Conservation (phyloP, 2,888 invertebrate species). For the Tachina fera region DNA sequence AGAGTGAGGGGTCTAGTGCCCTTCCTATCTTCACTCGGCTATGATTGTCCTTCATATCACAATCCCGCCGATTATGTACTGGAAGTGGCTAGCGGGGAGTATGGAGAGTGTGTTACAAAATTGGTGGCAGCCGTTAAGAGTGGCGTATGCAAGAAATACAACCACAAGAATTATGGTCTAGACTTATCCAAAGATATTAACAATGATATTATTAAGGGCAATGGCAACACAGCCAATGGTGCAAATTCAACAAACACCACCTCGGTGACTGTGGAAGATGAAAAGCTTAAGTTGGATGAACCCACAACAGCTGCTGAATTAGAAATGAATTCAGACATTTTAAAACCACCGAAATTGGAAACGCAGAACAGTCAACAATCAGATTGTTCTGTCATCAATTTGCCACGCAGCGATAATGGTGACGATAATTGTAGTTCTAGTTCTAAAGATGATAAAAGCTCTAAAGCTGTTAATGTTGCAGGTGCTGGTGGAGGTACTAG, state of each 20-base stretch:
- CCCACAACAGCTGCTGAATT: conserved; percentile 79
- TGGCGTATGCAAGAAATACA: conserved; percentile 88
- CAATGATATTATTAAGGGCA: conserved; percentile 85
- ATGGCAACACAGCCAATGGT: conserved; percentile 76
- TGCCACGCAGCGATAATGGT: conserved; percentile 71
- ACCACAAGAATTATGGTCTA: conserved; percentile 80
- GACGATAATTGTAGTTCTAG: conserved; percentile 79
- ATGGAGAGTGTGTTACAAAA: conserved; percentile 94
- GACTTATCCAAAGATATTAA: conserved; percentile 80
- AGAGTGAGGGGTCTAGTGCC: conserved; percentile 92
- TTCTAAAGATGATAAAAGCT: conserved; percentile 82
- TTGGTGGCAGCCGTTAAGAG: conserved; percentile 92
- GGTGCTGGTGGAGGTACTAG: conserved; percentile 83
- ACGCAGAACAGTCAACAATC: conserved; percentile 80
- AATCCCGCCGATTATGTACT: conserved; percentile 99
- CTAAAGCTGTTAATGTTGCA: conserved; percentile 78
- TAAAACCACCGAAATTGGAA: conserved; percentile 83
- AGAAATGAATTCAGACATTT: conserved; percentile 79
- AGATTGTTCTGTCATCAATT: conserved; percentile 79
- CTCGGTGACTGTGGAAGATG: conserved; percentile 83
- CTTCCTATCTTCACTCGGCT: conserved; percentile 92
- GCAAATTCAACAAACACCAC: conserved; percentile 81
- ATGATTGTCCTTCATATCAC: conserved; percentile 96
- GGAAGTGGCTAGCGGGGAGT: conserved; percentile 97
- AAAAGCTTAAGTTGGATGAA: conserved; percentile 84